Evolutionary conservation across 1,140 invertebrate genomes (phyloP), one percentile per base, ranked within the genome.

Genomic region (Drosophila repletoides): DNA sequence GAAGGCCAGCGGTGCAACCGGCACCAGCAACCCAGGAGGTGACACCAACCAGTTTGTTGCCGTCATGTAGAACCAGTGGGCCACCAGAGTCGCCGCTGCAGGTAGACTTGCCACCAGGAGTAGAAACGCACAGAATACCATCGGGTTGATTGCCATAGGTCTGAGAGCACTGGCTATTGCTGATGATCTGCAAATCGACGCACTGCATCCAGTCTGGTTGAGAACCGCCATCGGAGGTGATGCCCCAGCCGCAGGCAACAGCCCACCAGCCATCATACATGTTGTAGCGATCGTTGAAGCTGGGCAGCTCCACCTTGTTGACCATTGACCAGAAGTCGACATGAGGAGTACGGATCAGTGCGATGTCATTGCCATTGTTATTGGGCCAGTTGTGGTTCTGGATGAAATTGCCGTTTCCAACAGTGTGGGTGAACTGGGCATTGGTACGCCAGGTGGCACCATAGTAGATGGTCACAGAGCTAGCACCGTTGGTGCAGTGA

Each of bases 1-100:
- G 93, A 14, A 83, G 55, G 10, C 91, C 90, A 51, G 84, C 76
- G 24, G 91, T 92, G 72, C 93, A 93, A 1, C 92, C 92, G 5
- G 63, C 83, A 1, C 29, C 48, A 17, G 90, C 76, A 1, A 92
- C 90, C 59, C 93, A 93, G 10, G 92, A 91, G 1, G 91, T 90
- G 5, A 93, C 91, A 9, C 92, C 92, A n/a, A 92, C 88, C 87
- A 81, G 31, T 36, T 56, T 64, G 2, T 28, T 24, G 5, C 64
- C 65, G 7, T 71, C 60, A 5, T 76, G 52, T 2, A 72, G 52
- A 17, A 83, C 73, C 53, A 83, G 26, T 10, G 77, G 77, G 7
- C 77, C 77, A 14, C 77, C 77, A 2, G 77, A 83, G 29, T 81
- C 77, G 0, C 77, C 77, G 10, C 61, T 74, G 48, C 76, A 81